phyloP scores from a whole-genome alignment of 2,888 invertebrate genomes.

The Polydrusus cervinus region DNA sequence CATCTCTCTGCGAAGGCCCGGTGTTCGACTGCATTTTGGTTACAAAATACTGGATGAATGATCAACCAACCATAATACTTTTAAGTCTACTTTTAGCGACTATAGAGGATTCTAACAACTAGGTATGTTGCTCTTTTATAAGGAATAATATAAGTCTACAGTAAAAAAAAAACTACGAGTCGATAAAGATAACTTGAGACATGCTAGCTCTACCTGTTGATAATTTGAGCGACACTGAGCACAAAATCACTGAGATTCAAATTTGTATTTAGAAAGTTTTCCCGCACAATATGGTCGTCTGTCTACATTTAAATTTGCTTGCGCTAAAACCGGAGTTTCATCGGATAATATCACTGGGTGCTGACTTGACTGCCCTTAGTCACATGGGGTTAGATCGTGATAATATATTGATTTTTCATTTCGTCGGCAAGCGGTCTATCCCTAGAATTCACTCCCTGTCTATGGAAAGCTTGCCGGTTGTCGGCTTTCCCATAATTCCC shows the following conservation, averaged over 20 bases:
- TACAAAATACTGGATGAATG: constrained; percentile 38
- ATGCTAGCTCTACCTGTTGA: constrained; percentile 55
- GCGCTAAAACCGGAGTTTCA: constrained; percentile 37
- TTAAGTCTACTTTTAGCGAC: constrained; percentile 49
- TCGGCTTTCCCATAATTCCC: constrained; percentile 49
- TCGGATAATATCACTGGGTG: constrained; percentile 25
- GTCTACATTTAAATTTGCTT: constrained; percentile 30
- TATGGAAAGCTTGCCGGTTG: constrained; percentile 39
- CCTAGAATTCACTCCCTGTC: constrained; percentile 49
- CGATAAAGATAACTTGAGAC: constrained; percentile 42
- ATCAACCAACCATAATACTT: constrained; percentile 48
- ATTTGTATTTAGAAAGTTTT: constrained; percentile 35
- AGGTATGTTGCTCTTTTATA: constrained; percentile 42
- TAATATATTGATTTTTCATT: constrained; percentile 53
- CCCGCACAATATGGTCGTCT: constrained; percentile 38
- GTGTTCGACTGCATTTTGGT: constrained; percentile 65
- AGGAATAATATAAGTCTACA: constrained; percentile 46
- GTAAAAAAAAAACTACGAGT: constrained; percentile 43
- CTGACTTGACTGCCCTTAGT: constrained; percentile 35
- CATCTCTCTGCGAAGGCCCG: constrained; percentile 70
- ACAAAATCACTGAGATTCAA: constrained; percentile 40
- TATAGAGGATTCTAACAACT: constrained; percentile 43
- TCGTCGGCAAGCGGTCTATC: constrained; percentile 53
- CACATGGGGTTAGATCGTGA: constrained; percentile 45
- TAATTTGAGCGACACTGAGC: constrained; percentile 44